A percentile compares a stretch with the other conserved stretches of the same genome.
phyloP scores from a whole-genome alignment of 2,888 invertebrate genomes.

The Apeira syringaria region DNA sequence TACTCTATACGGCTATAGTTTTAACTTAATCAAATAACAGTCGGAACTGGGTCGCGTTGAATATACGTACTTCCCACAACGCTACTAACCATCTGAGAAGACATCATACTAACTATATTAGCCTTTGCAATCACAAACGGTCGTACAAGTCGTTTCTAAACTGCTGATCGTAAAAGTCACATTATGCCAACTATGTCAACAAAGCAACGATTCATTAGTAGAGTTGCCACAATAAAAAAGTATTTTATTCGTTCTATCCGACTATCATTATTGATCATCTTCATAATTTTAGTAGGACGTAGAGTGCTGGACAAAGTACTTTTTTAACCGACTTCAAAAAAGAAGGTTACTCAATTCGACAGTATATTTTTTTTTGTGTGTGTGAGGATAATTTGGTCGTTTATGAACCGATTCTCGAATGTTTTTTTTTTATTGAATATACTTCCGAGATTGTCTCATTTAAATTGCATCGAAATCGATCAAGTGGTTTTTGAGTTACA shows the following conservation, averaged over 20 bases:
- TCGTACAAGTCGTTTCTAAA: constrained; percentile 15
- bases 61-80: constrained; percentile 8
- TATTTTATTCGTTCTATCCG: constrained; percentile 16
- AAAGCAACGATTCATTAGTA: constrained; percentile 21
- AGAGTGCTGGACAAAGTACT: too few species aligned
- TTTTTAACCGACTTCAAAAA: too few species aligned
- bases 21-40: constrained; percentile 20
- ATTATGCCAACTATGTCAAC: constrained; percentile 19
- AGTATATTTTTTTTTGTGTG: too few species aligned
- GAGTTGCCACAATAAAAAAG: constrained; percentile 20
- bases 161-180: constrained; percentile 22
- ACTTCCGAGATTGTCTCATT: too few species aligned
- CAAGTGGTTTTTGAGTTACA: too few species aligned
- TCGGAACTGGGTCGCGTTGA: constrained; percentile 21
- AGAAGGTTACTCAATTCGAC: too few species aligned
- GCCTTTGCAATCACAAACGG: constrained; percentile 9
- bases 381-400: too few species aligned
- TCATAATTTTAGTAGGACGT: too few species aligned
- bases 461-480: too few species aligned
- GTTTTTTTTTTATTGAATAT: too few species aligned
- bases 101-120: constrained; percentile 1
- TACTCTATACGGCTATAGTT: constrained; percentile 20
- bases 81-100: constrained; percentile 2
- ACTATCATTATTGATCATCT: too few species aligned
- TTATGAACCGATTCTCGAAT: too few species aligned